These are phyloP conservation scores for Sinonovacula constricta DNA, from an alignment of 1,140 invertebrate genomes.

Conservation along the genomic window DNA sequence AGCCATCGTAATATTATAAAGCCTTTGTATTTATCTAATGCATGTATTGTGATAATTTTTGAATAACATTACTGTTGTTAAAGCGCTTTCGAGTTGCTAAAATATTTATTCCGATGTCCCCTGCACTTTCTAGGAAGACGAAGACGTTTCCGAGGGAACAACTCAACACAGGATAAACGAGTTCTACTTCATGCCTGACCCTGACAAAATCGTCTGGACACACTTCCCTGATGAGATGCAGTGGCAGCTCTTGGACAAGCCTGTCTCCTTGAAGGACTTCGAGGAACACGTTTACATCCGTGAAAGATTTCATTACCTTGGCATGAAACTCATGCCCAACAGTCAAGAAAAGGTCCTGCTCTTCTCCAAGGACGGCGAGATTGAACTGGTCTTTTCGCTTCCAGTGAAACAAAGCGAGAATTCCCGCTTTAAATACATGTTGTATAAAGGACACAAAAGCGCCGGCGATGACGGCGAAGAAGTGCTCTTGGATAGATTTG, in stretches of 20 bases:
- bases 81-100: too few species aligned
- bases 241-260: slow-evolving; percentile 63
- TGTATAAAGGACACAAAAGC: slow-evolving; percentile 59
- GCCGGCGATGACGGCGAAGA: slow-evolving; percentile 50
- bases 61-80: too few species aligned
- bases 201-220: slow-evolving; percentile 61
- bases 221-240: slow-evolving; percentile 65
- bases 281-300: slow-evolving; percentile 59
- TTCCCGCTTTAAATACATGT: slow-evolving; percentile 72
- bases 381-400: slow-evolving; percentile 67
- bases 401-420: slow-evolving; percentile 61
- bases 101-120: too few species aligned
- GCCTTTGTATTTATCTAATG: too few species aligned
- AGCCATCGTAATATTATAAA: too few species aligned
- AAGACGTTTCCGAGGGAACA: slow-evolving; percentile 66
- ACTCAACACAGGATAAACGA: slow-evolving; percentile 75
- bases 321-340: slow-evolving; percentile 61
- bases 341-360: slow-evolving; percentile 63
- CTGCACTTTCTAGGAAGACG: slow-evolving; percentile 56
- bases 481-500: slow-evolving; percentile 68
- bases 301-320: slow-evolving; percentile 72
- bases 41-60: too few species aligned
- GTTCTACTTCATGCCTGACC: slow-evolving; percentile 76
- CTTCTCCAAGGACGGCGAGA: slow-evolving; percentile 63
- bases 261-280: slow-evolving; percentile 56